A percentile compares a stretch with the other conserved stretches of the same genome.
Conservation (phyloP, 1,140 invertebrate genomes). For the Batillaria attramentaria region DNA sequence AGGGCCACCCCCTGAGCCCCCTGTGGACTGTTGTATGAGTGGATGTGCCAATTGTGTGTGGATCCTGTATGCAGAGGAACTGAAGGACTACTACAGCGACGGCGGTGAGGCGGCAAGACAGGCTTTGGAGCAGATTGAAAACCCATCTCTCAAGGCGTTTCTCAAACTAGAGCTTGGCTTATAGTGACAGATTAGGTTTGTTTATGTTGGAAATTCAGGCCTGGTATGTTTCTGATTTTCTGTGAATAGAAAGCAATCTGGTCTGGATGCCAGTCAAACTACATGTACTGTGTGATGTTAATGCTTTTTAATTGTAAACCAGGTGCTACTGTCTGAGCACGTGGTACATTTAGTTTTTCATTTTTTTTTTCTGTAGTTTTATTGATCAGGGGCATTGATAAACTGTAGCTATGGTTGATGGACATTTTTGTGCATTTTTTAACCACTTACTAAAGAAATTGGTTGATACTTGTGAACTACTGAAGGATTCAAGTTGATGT, state of each 20-base stretch:
- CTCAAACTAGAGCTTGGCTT: conserved; percentile 70
- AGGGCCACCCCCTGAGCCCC: conserved; percentile 65
- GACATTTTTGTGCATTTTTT: too few relatives aligned
- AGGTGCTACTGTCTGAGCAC: too few relatives aligned
- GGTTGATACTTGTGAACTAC: too few relatives aligned
- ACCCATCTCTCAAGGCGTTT: conserved; percentile 70
- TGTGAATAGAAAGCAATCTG: neutral
- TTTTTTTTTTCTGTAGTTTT: too few relatives aligned
- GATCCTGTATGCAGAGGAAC: conserved; percentile 90
- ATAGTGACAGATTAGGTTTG: too few relatives aligned
- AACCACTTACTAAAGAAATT: too few relatives aligned
- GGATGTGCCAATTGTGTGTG: conserved; percentile 96
- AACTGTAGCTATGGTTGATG: too few relatives aligned
- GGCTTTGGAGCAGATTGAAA: conserved; percentile 78
- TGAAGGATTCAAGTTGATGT: too few relatives aligned
- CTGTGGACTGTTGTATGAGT: conserved; percentile 86
- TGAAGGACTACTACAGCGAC: conserved; percentile 79
- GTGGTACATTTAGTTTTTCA: too few relatives aligned
- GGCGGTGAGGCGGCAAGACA: conserved; percentile 80
- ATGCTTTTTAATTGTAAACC: too few relatives aligned
- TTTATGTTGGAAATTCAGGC: neutral
- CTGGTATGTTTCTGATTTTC: neutral
- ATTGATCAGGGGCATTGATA: too few relatives aligned
- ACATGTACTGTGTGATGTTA: neutral
- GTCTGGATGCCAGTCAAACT: neutral